These are phyloP conservation scores for Dinoponera quadriceps DNA, from an alignment of 1,140 invertebrate genomes.

Conservation along the genomic window DNA sequence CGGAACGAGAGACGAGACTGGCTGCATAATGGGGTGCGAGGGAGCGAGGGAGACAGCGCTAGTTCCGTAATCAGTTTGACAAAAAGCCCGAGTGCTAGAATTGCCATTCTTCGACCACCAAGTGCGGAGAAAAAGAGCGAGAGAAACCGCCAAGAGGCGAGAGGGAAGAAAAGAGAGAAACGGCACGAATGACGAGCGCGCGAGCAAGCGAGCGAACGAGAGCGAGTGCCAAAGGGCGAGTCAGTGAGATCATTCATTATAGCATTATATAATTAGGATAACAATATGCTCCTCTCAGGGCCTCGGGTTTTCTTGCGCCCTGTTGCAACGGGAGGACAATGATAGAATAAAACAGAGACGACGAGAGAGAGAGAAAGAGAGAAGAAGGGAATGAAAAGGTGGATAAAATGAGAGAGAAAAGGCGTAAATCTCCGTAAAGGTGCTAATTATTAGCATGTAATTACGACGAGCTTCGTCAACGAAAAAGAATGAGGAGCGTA, in stretches of 20 bases:
- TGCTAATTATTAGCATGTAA: slow-evolving; percentile 84
- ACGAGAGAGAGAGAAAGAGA: slow-evolving; percentile 8
- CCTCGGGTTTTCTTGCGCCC: slow-evolving; percentile 78
- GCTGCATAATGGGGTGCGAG: slow-evolving; percentile 78
- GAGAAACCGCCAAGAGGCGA: slow-evolving; percentile 62
- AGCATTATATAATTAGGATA: slow-evolving; percentile 85
- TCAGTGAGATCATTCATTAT: slow-evolving; percentile 81
- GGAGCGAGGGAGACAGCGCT: slow-evolving; percentile 74
- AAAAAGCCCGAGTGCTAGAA: slow-evolving; percentile 84
- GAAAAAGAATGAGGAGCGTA: slow-evolving; percentile 48
- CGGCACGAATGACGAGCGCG: slow-evolving; percentile 35
- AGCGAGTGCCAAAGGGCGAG: slow-evolving; percentile 73
- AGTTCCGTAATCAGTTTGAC: slow-evolving; percentile 80
- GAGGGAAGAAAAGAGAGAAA: slow-evolving; percentile 43
- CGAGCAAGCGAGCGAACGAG: slow-evolving; percentile 62
- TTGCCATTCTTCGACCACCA: slow-evolving; percentile 84
- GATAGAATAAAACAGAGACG: slow-evolving; percentile 29
- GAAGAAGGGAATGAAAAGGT: slow-evolving; percentile 16
- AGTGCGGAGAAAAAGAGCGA: slow-evolving; percentile 81
- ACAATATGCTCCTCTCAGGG: slow-evolving; percentile 83
- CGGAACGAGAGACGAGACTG: slow-evolving; percentile 66
- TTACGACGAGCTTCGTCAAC: slow-evolving; percentile 75
- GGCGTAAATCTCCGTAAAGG: slow-evolving; percentile 69
- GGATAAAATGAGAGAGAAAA: slow-evolving; percentile 62
- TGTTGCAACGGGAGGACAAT: slow-evolving; percentile 70